These are phyloP conservation scores for Calephelis virginiensis DNA, from an alignment of 1,140 invertebrate genomes.

Conservation along the genomic window DNA sequence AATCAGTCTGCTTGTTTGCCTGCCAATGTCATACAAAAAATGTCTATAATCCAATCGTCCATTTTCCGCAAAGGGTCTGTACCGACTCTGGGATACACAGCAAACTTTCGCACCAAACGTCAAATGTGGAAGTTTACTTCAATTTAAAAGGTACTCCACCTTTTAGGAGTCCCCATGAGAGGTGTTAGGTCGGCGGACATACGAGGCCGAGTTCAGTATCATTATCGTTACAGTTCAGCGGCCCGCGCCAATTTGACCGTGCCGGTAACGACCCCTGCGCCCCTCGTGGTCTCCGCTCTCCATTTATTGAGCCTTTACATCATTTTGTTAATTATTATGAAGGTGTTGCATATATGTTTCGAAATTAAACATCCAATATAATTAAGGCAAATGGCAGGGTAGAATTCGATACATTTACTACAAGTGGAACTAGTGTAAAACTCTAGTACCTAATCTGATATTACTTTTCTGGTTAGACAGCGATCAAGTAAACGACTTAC, in stretches of 20 bases:
- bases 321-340: conserved; percentile 10
- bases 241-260: conserved; percentile 55
- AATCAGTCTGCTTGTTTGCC: too few species aligned
- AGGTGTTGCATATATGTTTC: conserved; percentile 10
- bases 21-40: too few species aligned
- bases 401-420: too few species aligned
- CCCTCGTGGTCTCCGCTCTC: conserved; percentile 48
- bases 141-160: background rate
- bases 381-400: too few species aligned
- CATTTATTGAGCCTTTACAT: conserved; percentile 45
- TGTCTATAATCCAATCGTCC: too few species aligned
- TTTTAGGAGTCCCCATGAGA: conserved; percentile 34
- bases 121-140: conserved; percentile 13
- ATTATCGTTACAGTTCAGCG: conserved; percentile 63
- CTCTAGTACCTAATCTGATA: too few species aligned
- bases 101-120: background rate
- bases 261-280: conserved; percentile 51
- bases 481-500: too few species aligned
- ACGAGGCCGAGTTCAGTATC: conserved; percentile 47
- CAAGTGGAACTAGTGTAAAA: too few species aligned
- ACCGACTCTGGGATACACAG: background rate
- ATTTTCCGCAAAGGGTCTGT: too few species aligned
- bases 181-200: conserved; percentile 54
- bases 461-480: too few species aligned
- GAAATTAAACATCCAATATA: background rate